Evolutionary conservation across 2,797 vertebrate species (phyloP).

Genomic region (Lepidocolaptes lacrymiger): DNA sequence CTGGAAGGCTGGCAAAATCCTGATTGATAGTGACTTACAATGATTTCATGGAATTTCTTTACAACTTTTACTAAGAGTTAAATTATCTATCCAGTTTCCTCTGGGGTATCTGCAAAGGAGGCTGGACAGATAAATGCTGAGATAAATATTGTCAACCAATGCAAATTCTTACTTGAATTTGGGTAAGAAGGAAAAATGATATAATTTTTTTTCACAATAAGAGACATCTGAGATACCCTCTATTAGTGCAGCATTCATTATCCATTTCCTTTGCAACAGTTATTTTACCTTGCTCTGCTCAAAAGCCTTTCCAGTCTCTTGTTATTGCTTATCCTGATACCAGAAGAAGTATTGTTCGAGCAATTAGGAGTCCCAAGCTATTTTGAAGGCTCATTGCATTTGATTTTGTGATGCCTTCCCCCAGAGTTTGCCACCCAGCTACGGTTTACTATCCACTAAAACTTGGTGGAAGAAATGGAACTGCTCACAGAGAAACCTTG

Average conservation of each 20-base stretch:
- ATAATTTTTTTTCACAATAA: neutral
- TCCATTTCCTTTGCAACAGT: neutral
- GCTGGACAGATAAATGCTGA: neutral
- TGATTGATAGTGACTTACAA: neutral
- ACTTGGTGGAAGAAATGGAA: neutral
- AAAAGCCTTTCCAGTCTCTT: conserved; percentile 23
- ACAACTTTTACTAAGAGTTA: neutral
- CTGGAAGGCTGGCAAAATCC: neutral
- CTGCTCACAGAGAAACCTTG: neutral
- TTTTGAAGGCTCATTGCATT: conserved; percentile 3
- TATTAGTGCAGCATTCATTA: neutral
- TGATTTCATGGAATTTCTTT: neutral
- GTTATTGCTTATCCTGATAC: neutral
- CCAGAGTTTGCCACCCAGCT: neutral
- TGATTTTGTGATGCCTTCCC: neutral
- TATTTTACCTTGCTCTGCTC: neutral
- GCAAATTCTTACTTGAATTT: neutral
- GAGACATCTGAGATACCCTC: neutral
- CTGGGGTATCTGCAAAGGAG: neutral
- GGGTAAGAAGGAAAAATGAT: neutral
- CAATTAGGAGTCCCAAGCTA: neutral
- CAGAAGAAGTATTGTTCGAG: conserved; percentile 1
- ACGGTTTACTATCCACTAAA: neutral
- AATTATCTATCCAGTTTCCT: neutral
- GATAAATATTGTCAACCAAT: neutral